These are phyloP conservation scores for Deladenus siricidicola DNA, from an alignment of 2,888 invertebrate species.

Conservation along the genomic window DNA sequence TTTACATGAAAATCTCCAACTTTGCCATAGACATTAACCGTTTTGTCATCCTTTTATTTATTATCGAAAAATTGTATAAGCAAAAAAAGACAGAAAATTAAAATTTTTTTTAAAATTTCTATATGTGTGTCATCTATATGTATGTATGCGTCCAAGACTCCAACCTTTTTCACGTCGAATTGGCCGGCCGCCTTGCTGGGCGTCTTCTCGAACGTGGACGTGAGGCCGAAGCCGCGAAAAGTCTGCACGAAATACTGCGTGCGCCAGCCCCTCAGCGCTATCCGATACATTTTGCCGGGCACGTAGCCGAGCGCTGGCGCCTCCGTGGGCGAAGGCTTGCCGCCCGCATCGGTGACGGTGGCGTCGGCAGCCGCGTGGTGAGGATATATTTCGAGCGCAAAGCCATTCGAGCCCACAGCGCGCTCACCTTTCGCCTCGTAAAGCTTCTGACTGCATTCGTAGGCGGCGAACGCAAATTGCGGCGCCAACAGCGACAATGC, in stretches of 20 bases:
- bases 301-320: conserved; percentile 31
- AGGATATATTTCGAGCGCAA: conserved; percentile 38
- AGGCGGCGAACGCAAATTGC: too few species aligned
- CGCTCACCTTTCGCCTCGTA: conserved; percentile 38
- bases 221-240: conserved; percentile 52
- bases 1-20: too few species aligned
- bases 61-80: too few species aligned
- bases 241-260: conserved; percentile 53
- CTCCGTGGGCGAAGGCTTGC: conserved; percentile 24
- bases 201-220: conserved; percentile 37
- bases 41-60: too few species aligned
- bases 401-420: conserved; percentile 47
- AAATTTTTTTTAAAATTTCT: background rate
- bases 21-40: too few species aligned
- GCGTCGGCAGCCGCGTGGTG: conserved; percentile 31
- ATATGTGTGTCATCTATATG: background rate
- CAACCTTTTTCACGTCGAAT: conserved; percentile 44
- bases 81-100: background rate
- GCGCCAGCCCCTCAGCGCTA: conserved; percentile 45
- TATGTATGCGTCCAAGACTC: background rate
- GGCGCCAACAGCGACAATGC: too few species aligned
- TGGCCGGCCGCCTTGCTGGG: conserved; percentile 40
- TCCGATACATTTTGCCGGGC: conserved; percentile 47
- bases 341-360: conserved; percentile 48
- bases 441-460: conserved; percentile 30